A percentile compares a stretch with the other conserved stretches of the same genome.
Evolutionary conservation across 1,140 invertebrate genomes (phyloP).

Genomic region (Pogonus chalceus): DNA sequence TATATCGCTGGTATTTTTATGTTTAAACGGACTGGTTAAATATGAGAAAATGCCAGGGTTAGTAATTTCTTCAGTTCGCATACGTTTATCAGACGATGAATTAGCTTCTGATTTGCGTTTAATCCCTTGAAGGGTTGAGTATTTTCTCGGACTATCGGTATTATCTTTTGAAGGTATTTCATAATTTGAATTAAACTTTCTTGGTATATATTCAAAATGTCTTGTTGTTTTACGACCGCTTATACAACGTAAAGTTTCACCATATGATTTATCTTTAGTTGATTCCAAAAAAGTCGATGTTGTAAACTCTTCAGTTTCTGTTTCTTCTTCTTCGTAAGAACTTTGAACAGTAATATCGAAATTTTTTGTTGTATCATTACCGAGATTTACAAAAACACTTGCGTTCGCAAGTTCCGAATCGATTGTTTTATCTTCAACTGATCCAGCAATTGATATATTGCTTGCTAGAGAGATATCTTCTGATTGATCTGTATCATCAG

Average conservation of each 20-base stretch:
- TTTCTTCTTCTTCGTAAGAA: conserved; percentile 14
- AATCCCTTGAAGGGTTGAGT: conserved; percentile 10
- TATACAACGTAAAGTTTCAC: conserved; percentile 23
- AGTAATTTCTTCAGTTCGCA: conserved; percentile 19
- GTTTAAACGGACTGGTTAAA: conserved; percentile 27
- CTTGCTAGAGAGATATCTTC: conserved; percentile 5
- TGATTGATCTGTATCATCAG: conserved; percentile 8
- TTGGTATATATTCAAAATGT: conserved; percentile 20
- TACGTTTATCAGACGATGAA: conserved; percentile 21
- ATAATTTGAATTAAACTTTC: conserved; percentile 17
- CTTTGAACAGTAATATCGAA: conserved; percentile 14
- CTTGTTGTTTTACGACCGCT: conserved; percentile 26
- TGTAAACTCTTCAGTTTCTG: neutral
- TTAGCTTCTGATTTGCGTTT: neutral
- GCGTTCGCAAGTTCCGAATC: conserved; percentile 18
- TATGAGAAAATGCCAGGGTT: conserved; percentile 23
- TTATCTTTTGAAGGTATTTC: neutral
- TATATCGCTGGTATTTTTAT: conserved; percentile 19
- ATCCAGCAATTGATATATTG: neutral
- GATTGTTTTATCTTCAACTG: conserved; percentile 3
- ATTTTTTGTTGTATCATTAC: conserved; percentile 25
- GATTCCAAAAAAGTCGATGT: conserved; percentile 15
- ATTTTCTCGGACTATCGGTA: conserved; percentile 12
- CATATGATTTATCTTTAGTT: conserved; percentile 19
- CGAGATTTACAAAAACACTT: conserved; percentile 15